Evolutionary conservation across 2,113 vertebrate species (phyloP).

Genomic region (Eclectus roratus): DNA sequence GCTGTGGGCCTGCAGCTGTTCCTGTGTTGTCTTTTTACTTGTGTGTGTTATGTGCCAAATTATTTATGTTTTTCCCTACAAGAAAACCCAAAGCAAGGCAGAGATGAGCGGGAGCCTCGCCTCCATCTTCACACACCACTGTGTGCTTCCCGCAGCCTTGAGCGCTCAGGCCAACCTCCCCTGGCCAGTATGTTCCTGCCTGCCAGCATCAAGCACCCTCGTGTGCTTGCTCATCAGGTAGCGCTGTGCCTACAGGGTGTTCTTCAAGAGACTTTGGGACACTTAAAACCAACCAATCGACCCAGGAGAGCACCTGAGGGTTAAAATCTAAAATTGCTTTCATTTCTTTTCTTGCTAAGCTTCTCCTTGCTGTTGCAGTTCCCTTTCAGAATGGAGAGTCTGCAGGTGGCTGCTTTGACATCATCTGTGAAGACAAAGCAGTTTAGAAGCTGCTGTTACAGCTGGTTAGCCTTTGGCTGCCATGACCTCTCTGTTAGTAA

Average conservation of each 20-base stretch:
- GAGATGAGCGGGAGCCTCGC: background rate
- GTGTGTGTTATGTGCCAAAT: background rate
- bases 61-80: background rate
- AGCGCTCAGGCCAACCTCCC: background rate
- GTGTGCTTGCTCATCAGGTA: background rate
- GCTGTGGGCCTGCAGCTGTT: background rate
- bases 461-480: background rate
- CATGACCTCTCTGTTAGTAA: background rate
- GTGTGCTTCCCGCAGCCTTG: background rate
- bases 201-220: background rate
- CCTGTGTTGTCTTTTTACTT: background rate
- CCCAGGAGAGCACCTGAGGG: background rate
- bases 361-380: background rate
- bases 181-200: background rate
- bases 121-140: background rate
- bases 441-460: background rate
- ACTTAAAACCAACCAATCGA: background rate
- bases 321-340: background rate
- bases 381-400: background rate
- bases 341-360: background rate
- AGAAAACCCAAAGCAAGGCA: background rate
- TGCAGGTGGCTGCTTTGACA: background rate
- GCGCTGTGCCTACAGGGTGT: accelerated
- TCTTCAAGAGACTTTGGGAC: background rate
- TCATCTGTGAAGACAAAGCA: background rate